These are phyloP conservation scores for Rhingia rostrata DNA, from an alignment of 2,888 invertebrate species.

Conservation along the genomic window DNA sequence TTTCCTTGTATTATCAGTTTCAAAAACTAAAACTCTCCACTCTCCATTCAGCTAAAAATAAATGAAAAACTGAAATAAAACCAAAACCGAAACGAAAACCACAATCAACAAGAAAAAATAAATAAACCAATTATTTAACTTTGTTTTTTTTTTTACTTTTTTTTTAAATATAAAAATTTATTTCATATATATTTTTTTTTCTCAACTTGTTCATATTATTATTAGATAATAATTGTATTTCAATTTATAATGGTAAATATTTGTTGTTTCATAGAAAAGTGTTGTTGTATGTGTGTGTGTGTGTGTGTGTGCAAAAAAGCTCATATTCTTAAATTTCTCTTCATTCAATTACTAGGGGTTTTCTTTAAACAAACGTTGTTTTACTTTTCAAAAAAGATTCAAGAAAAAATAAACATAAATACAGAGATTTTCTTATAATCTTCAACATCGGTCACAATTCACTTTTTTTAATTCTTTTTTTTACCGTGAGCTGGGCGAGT, in stretches of 20 bases:
- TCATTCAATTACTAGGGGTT: background rate
- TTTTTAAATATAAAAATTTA: constrained; percentile 70
- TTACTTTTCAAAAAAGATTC: background rate
- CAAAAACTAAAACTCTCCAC: too few relatives aligned
- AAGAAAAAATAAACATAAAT: constrained; percentile 26
- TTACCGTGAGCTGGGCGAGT: constrained; percentile 57
- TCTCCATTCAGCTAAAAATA: background rate
- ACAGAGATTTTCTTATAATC: constrained; percentile 27
- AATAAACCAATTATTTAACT: constrained; percentile 49
- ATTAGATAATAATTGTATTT: constrained; percentile 68
- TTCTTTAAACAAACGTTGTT: constrained; percentile 1
- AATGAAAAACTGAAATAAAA: background rate
- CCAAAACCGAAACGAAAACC: constrained; percentile 14
- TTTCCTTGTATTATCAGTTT: too few relatives aligned
- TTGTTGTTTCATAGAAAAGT: constrained; percentile 46
- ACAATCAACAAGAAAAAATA: constrained; percentile 31
- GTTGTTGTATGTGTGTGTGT: constrained; percentile 14
- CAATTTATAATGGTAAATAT: constrained; percentile 56
- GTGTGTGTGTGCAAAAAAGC: constrained; percentile 57
- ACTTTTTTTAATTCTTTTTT: constrained; percentile 23
- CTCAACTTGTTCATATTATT: constrained; percentile 57
- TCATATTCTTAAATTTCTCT: constrained; percentile 27
- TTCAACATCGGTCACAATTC: constrained; percentile 62
- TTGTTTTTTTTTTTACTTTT: constrained; percentile 57
- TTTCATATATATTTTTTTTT: constrained; percentile 48